Conservation (phyloP, 2,888 invertebrate genomes). For the Caenorhabditis sp. region DNA sequence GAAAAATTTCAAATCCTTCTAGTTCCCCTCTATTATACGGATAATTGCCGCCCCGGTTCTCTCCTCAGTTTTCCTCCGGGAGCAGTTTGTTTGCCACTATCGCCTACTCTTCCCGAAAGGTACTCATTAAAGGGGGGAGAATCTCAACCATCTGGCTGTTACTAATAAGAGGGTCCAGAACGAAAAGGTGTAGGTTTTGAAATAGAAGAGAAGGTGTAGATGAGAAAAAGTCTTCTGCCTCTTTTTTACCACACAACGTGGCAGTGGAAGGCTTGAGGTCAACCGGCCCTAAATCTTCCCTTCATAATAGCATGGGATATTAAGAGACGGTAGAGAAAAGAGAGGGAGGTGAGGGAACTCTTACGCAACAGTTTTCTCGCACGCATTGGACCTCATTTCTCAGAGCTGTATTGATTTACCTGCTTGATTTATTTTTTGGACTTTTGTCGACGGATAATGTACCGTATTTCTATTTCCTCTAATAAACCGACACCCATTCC, state of each 20-base stretch:
- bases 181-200: neutral
- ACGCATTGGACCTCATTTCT: neutral
- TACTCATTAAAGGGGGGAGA: conserved; percentile 28
- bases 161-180: conserved; percentile 15
- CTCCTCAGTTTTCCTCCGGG: neutral
- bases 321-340: neutral
- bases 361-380: conserved; percentile 8
- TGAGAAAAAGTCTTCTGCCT: neutral
- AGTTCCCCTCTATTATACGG: no score
- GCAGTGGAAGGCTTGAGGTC: conserved; percentile 6
- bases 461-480: no score
- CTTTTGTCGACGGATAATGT: no score
- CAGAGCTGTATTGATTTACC: no score
- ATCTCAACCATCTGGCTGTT: conserved; percentile 17
- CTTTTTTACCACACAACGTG: neutral
- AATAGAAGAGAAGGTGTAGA: neutral
- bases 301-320: neutral
- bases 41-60: neutral
- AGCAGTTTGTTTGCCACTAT: conserved; percentile 30
- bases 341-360: neutral
- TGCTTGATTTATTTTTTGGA: no score
- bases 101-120: conserved; percentile 1
- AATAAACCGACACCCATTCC: no score
- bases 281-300: neutral
- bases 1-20: neutral